phyloP scores from a whole-genome alignment of 2,888 invertebrate species.

The Drosophila diplacantha region DNA sequence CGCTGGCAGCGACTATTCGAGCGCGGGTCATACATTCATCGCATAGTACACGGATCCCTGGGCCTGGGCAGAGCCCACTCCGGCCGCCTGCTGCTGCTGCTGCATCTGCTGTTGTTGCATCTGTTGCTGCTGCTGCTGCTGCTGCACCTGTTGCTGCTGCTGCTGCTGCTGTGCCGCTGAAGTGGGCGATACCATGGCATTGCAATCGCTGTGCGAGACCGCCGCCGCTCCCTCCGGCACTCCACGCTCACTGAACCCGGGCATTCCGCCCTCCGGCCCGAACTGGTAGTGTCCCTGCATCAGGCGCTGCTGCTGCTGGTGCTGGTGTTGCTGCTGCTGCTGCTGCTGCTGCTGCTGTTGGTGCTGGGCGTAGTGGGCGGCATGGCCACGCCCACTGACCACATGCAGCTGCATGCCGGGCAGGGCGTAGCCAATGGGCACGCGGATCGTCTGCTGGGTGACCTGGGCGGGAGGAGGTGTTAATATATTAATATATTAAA shows the following conservation, averaged over 20 bases:
- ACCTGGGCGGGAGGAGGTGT: conserved; percentile 62
- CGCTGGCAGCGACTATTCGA: conserved; percentile 76
- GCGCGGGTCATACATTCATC: conserved; percentile 90
- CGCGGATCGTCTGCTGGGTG: conserved; percentile 79
- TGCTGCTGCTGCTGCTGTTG: conserved; percentile 69
- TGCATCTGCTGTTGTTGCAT: conserved; percentile 73
- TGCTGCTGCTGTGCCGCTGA: conserved; percentile 55
- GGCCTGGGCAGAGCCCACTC: conserved; percentile 50
- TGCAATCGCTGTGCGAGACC: conserved; percentile 76
- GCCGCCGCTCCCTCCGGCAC: conserved; percentile 87
- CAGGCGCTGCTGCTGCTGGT: conserved; percentile 67
- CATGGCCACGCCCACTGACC: conserved; percentile 76
- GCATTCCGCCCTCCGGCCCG: conserved; percentile 70
- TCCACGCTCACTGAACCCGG: conserved; percentile 81
- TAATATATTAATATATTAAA: not conserved
- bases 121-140: conserved; percentile 60
- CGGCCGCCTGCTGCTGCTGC: conserved; percentile 42
- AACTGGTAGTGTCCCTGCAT: conserved; percentile 74
- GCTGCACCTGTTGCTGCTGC: conserved; percentile 54
- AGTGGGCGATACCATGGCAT: conserved; percentile 69
- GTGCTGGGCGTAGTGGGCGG: conserved; percentile 65
- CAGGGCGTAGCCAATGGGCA: conserved; percentile 78
- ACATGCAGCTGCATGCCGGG: conserved; percentile 79
- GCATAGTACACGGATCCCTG: conserved; percentile 85
- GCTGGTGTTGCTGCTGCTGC: conserved; percentile 54